Base-by-base conservation (phyloP, 2,888 invertebrate genomes). In the Drosophila birchii region DNA sequence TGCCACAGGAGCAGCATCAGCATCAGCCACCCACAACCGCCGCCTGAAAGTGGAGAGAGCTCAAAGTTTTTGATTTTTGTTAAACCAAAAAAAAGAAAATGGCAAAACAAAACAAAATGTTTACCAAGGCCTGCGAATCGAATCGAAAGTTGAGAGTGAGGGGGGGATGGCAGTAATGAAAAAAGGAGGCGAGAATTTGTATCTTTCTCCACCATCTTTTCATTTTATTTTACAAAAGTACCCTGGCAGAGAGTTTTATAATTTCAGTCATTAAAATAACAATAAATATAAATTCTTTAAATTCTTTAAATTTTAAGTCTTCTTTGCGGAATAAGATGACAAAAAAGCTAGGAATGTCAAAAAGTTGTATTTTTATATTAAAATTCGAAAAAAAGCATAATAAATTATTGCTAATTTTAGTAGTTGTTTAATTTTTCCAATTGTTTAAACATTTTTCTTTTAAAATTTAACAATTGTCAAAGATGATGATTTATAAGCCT, bases 11-110 rank as follows among this genome's bases (percentile, higher is more conserved):
- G 41, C 41, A 58, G 18, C 23, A 20, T 9, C 45, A 26, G 9
- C 41, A 32, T n/a, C 39, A 18, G 6, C 54, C 54, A 14, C 55
- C 29, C 45, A 45, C 45, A 43, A 11, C 39, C 26, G 2, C 61
- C 36, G 7, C 47, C 23, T 32, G 32, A 58, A 66, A 47, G 29
- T n/a, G 45, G 18, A 32, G 72, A 60, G 51, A 43, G 49, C 63
- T 51, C 75, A 81, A 83, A 80, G 71, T 83, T 85, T 85, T 86
- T 78, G 83, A 83, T 78, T 86, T 86, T 81, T 83, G 62, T 73
- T 53, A 18, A 68, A 53, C 36, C 34, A 18, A 43, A 57, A 55
- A 43, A 43, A 11, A 23, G 29, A 72, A 77, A 74, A 68, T 63
- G 9, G 9, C 0, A 32, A 34, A 29, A 73, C 71, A 73, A 67